Conservation (phyloP, 2,888 invertebrate species). For the Pandemis corylana region DNA sequence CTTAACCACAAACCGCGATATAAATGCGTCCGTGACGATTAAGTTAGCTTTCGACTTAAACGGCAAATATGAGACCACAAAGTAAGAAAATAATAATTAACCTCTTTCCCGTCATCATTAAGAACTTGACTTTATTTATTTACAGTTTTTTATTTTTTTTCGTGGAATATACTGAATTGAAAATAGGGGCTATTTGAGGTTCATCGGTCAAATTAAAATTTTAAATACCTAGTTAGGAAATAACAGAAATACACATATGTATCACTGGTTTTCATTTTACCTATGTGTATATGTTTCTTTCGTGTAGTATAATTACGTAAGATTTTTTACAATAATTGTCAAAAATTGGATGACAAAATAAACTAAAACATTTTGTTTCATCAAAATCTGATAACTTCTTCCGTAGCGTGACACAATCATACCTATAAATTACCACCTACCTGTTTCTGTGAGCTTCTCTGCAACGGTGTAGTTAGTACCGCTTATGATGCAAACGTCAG, state of each 20-base stretch:
- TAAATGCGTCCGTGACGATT: conserved; percentile 21
- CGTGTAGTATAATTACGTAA: too few relatives aligned
- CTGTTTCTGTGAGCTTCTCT: conserved; percentile 52
- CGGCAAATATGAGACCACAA: conserved; percentile 42
- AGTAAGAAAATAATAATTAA: conserved; percentile 49
- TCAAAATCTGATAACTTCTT: not conserved
- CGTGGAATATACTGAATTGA: too few relatives aligned
- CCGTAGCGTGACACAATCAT: not conserved
- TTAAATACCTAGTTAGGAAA: too few relatives aligned
- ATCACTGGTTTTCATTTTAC: too few relatives aligned
- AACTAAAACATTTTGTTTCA: too few relatives aligned
- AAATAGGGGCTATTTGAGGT: too few relatives aligned
- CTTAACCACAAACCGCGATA: conserved; percentile 31
- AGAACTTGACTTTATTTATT: not conserved
- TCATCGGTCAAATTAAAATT: too few relatives aligned
- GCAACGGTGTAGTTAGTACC: conserved; percentile 70
- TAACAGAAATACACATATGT: too few relatives aligned
- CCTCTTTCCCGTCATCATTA: conserved; percentile 37
- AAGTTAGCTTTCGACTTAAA: conserved; percentile 24
- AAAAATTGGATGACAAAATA: too few relatives aligned
- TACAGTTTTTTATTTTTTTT: too few relatives aligned
- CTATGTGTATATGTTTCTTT: too few relatives aligned
- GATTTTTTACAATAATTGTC: too few relatives aligned
- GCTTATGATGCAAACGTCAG: conserved; percentile 64
- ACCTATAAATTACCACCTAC: conserved; percentile 45